Evolutionary conservation across 2,797 vertebrate species (phyloP).

Genomic region (Phoebastria nigripes): DNA sequence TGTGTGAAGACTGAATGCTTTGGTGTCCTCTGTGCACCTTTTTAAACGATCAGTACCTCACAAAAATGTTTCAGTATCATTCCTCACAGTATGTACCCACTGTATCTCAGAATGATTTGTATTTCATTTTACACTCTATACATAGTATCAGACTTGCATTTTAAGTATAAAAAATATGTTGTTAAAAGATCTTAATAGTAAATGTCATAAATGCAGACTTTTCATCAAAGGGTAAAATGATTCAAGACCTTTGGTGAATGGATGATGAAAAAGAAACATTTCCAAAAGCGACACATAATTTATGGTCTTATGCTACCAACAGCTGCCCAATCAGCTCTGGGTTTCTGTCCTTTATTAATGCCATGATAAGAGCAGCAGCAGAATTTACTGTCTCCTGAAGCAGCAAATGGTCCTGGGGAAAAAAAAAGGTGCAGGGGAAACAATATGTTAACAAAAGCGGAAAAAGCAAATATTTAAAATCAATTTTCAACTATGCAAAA

Average conservation of each 20-base stretch:
- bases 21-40: not conserved
- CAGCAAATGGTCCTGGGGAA: constrained; percentile 61
- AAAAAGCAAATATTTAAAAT: not conserved
- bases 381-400: constrained; percentile 69
- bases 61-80: not conserved
- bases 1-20: not conserved
- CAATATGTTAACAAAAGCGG: not conserved
- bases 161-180: constrained; percentile 58
- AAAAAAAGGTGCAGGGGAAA: not conserved
- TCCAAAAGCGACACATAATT: constrained; percentile 10
- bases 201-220: not conserved
- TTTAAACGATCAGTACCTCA: not conserved
- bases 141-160: not conserved
- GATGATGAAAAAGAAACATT: constrained; percentile 14
- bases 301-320: constrained; percentile 66
- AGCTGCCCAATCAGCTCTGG: constrained; percentile 71
- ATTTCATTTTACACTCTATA: not conserved
- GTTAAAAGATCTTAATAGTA: not conserved
- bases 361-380: constrained; percentile 66
- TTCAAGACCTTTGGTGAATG: constrained; percentile 21
- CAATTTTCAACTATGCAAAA: not conserved
- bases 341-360: constrained; percentile 77
- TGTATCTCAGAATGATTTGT: not conserved
- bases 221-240: not conserved
- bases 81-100: not conserved